Evolutionary conservation across 2,888 invertebrate genomes (phyloP).

Genomic region (Oxytorus armatus): DNA sequence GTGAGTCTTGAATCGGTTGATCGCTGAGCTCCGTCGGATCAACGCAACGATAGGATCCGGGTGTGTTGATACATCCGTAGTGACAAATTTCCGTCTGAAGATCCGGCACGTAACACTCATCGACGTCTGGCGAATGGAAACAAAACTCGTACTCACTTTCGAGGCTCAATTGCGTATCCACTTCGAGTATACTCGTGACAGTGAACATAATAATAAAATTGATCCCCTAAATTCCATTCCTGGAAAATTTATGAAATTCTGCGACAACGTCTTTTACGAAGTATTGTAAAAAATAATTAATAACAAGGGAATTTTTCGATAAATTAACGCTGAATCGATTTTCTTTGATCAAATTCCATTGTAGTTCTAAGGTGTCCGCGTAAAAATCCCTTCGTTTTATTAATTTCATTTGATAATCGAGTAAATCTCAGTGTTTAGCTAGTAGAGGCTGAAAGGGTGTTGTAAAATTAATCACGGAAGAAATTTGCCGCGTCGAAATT

Average conservation of each 20-base stretch:
- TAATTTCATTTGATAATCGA: no score
- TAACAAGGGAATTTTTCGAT: no score
- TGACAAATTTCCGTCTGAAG: slow-evolving; percentile 81
- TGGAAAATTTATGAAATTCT: not conserved
- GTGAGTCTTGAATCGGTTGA: slow-evolving; percentile 73
- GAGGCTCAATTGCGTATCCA: not conserved
- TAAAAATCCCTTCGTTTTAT: no score
- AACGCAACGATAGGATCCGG: slow-evolving; percentile 85
- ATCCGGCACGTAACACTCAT: slow-evolving; percentile 87
- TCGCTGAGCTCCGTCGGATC: slow-evolving; percentile 77
- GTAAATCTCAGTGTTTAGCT: no score
- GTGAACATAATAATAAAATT: slow-evolving; percentile 17
- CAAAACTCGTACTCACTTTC: slow-evolving; percentile 19
- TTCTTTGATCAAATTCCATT: no score
- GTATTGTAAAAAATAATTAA: not conserved
- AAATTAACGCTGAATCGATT: no score
- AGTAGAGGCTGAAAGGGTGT: no score
- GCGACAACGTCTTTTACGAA: not conserved
- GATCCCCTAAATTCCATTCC: slow-evolving; percentile 30
- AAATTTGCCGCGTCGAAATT: no score
- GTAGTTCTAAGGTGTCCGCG: no score
- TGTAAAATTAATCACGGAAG: no score
- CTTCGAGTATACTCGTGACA: slow-evolving; percentile 1
- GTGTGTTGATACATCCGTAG: slow-evolving; percentile 86
- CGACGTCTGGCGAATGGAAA: slow-evolving; percentile 85